Conservation (phyloP, 2,797 vertebrate genomes). For the Lemur catta region DNA sequence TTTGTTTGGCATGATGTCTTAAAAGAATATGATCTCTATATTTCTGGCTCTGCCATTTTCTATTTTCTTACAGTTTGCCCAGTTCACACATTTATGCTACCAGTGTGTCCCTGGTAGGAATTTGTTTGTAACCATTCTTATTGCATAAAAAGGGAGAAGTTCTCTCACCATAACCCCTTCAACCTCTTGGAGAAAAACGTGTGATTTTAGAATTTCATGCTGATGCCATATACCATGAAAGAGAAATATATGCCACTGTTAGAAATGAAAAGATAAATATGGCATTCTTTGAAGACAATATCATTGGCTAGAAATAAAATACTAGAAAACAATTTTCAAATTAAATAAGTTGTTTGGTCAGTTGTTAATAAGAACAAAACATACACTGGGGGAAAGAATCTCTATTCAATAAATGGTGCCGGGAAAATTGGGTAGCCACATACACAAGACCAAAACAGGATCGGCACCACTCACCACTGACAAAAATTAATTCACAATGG, state of each 20-base stretch:
- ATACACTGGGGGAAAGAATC: too few relatives aligned
- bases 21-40: not conserved
- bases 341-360: not conserved
- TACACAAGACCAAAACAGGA: too few relatives aligned
- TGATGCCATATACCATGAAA: not conserved
- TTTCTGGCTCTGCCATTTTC: not conserved
- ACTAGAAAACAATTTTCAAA: not conserved
- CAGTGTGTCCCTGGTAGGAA: not conserved
- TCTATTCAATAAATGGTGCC: too few relatives aligned
- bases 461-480: too few relatives aligned
- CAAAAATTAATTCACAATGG: too few relatives aligned
- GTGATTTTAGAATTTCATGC: not conserved
- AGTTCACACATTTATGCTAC: not conserved
- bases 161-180: not conserved
- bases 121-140: not conserved
- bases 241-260: not conserved
- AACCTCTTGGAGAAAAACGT: not conserved
- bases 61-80: not conserved
- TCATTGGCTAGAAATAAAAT: not conserved
- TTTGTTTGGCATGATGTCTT: not conserved
- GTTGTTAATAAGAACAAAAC: not conserved
- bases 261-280: not conserved
- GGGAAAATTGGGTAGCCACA: too few relatives aligned
- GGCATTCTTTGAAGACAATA: not conserved
- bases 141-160: not conserved